Evolutionary conservation across 2,797 vertebrate genomes (phyloP).

Genomic region (Pagetopsis macropterus): DNA sequence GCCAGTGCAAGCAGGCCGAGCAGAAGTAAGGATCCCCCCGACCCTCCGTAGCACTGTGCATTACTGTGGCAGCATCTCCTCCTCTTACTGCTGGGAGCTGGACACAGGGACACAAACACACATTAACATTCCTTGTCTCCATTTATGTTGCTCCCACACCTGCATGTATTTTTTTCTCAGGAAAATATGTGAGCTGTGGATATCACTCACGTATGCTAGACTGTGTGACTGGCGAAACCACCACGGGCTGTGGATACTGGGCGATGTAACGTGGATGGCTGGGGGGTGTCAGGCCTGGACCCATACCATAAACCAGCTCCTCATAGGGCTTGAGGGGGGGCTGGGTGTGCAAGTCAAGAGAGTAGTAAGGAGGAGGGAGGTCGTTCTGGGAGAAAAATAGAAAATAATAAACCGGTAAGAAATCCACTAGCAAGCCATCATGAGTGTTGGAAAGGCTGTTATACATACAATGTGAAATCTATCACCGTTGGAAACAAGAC

Average conservation of each 20-base stretch:
- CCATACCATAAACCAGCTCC: conserved; percentile 60
- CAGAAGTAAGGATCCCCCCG: conserved; percentile 56
- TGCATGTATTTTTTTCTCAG: neutral
- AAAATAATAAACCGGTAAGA: neutral
- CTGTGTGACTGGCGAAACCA: conserved; percentile 44
- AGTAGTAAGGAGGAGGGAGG: conserved; percentile 75
- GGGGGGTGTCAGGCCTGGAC: conserved; percentile 36
- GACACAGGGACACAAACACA: conserved; percentile 18
- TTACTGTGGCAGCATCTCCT: conserved; percentile 52
- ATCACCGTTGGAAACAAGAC: conserved; percentile 13
- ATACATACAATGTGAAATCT: neutral
- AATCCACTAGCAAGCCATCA: neutral
- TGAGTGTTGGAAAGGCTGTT: neutral
- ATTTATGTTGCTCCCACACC: neutral
- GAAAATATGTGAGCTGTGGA: neutral
- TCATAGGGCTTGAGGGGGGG: conserved; percentile 68
- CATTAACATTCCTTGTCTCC: neutral
- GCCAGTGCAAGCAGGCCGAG: conserved; percentile 66
- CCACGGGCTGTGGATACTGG: conserved; percentile 53
- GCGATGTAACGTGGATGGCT: conserved; percentile 74
- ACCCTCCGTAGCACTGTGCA: conserved; percentile 57
- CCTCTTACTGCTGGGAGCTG: conserved; percentile 59
- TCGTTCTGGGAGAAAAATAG: conserved; percentile 60
- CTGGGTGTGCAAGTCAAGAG: conserved; percentile 54
- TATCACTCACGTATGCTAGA: conserved; percentile 60